Evolutionary conservation across 2,113 vertebrate genomes (phyloP).

Genomic region (Bostrychus sinensis): DNA sequence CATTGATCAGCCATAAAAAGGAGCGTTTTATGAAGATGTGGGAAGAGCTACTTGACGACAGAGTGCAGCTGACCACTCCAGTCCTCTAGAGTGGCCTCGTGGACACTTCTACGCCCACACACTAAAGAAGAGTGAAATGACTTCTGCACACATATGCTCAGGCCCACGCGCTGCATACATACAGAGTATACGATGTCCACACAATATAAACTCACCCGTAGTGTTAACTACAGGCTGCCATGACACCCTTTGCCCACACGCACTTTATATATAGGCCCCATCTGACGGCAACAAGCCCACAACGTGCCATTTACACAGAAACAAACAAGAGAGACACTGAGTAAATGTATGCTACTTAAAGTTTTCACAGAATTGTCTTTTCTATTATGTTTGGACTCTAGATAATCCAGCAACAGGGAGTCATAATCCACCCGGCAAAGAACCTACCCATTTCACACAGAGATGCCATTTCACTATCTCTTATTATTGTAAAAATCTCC

Average conservation of each 20-base stretch:
- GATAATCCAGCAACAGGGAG: too few relatives aligned
- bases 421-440: too few relatives aligned
- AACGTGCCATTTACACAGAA: slow-evolving; percentile 14
- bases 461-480: too few relatives aligned
- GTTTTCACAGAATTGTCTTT: not conserved
- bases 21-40: slow-evolving; percentile 31
- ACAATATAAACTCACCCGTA: slow-evolving; percentile 19
- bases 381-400: not conserved
- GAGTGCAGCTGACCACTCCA: slow-evolving; percentile 24
- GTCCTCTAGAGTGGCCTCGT: slow-evolving; percentile 25
- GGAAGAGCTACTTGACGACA: slow-evolving; percentile 42
- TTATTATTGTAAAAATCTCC: not conserved
- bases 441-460: too few relatives aligned
- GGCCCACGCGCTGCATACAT: slow-evolving; percentile 30
- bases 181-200: not conserved
- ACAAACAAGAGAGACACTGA: slow-evolving; percentile 13
- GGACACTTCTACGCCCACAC: slow-evolving; percentile 47
- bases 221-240: slow-evolving; percentile 29
- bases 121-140: slow-evolving; percentile 5
- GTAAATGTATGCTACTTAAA: slow-evolving; percentile 10
- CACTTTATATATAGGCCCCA: slow-evolving; percentile 36
- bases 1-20: slow-evolving; percentile 9
- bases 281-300: slow-evolving; percentile 18
- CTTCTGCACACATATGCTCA: slow-evolving; percentile 24
- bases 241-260: slow-evolving; percentile 45